These are phyloP conservation scores for Heliconius hewitsoni DNA, from an alignment of 1,140 invertebrate species.

Conservation along the genomic window DNA sequence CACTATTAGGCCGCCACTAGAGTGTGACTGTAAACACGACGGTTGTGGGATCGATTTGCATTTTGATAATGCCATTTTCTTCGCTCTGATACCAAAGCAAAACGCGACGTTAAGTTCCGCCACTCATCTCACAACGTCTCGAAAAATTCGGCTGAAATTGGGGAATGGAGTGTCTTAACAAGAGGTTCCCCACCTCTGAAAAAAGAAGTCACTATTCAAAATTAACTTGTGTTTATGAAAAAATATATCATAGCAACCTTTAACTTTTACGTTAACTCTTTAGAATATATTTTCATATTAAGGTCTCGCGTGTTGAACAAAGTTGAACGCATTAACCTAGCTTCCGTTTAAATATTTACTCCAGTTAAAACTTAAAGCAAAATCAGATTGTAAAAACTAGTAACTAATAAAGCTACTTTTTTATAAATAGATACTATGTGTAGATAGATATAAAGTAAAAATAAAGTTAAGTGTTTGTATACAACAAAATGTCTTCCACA, in stretches of 20 bases:
- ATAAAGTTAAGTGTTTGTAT: too few relatives aligned
- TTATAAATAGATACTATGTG: not conserved
- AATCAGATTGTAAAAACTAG: not conserved
- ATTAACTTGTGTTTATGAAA: not conserved
- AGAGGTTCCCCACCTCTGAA: too few relatives aligned
- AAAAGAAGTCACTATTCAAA: not conserved
- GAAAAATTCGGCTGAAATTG: too few relatives aligned
- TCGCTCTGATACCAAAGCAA: too few relatives aligned
- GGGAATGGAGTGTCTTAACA: too few relatives aligned
- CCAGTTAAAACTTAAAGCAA: not conserved
- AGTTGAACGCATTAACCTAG: slow-evolving; percentile 4
- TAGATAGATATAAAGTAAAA: too few relatives aligned
- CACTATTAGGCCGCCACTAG: not conserved
- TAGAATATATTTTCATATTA: not conserved
- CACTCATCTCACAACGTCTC: too few relatives aligned
- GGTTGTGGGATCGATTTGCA: too few relatives aligned
- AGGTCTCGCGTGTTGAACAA: not conserved
- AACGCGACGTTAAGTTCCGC: too few relatives aligned
- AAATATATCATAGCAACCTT: not conserved
- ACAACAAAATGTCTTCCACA: too few relatives aligned
- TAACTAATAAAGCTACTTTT: not conserved
- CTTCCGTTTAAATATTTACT: slow-evolving; percentile 12
- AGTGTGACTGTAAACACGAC: too few relatives aligned
- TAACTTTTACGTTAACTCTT: not conserved
- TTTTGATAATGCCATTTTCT: too few relatives aligned